Conservation (phyloP, 2,888 invertebrate genomes). For the Actias luna region DNA sequence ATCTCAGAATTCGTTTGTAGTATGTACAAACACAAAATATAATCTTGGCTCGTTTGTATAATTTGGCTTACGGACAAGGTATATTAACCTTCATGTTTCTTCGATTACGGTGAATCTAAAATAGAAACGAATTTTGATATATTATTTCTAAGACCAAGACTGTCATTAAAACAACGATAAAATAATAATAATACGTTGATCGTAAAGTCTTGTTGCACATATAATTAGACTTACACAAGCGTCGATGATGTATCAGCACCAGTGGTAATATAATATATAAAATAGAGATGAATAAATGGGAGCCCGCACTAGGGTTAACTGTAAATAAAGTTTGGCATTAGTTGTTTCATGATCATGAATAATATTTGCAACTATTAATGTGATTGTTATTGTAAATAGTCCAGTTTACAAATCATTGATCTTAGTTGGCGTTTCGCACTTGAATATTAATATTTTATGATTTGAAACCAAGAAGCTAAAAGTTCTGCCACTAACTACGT, state of each 20-base stretch:
- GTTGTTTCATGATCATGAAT: background rate
- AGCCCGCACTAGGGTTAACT: background rate
- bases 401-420: background rate
- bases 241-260: too few species aligned
- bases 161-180: conserved; percentile 4
- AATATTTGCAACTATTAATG: background rate
- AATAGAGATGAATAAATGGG: background rate
- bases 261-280: background rate
- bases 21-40: conserved; percentile 1
- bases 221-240: background rate
- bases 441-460: background rate
- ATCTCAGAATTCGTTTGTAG: background rate
- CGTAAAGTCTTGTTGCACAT: background rate
- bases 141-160: background rate
- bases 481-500: too few species aligned
- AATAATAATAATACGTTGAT: background rate
- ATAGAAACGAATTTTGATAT: background rate
- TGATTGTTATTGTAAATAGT: background rate
- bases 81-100: conserved; percentile 4
- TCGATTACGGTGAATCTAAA: background rate
- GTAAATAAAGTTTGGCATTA: background rate
- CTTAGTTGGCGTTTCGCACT: background rate
- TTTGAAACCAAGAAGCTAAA: background rate
- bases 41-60: conserved; percentile 4
- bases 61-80: conserved; percentile 6